Evolutionary conservation across 2,797 vertebrate genomes (phyloP).

Genomic region (Taenioides sp.): DNA sequence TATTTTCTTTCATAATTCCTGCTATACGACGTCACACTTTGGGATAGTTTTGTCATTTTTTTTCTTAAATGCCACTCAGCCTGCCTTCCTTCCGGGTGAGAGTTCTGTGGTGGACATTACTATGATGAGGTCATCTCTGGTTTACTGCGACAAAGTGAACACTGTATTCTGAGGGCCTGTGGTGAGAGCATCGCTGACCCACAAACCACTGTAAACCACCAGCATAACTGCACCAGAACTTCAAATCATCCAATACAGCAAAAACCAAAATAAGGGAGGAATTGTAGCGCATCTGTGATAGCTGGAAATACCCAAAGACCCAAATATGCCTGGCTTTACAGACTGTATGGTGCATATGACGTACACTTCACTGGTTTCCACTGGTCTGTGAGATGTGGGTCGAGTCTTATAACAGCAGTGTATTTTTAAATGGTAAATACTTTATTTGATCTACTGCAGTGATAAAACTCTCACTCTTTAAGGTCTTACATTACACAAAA

Average conservation of each 20-base stretch:
- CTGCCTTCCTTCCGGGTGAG: neutral
- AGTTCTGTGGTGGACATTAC: conserved; percentile 10
- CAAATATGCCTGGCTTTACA: conserved; percentile 52
- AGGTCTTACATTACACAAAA: too few species aligned
- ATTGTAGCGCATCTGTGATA: conserved; percentile 24
- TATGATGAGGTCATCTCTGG: conserved; percentile 41
- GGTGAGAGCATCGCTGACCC: conserved; percentile 14
- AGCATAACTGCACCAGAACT: conserved; percentile 18
- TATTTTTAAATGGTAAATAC: conserved; percentile 32
- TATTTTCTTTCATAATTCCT: conserved; percentile 1
- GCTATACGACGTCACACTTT: neutral
- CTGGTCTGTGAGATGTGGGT: conserved; percentile 6
- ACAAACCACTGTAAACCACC: conserved; percentile 19
- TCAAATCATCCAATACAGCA: conserved; percentile 24
- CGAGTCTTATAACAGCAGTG: conserved; percentile 9
- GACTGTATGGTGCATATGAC: conserved; percentile 46
- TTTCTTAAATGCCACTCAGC: neutral
- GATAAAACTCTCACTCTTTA: neutral
- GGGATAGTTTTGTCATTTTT: neutral
- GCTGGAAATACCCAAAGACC: conserved; percentile 30
- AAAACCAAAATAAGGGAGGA: conserved; percentile 51
- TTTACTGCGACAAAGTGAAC: conserved; percentile 10
- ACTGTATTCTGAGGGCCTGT: conserved; percentile 11
- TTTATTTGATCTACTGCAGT: conserved; percentile 15
- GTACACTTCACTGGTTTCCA: conserved; percentile 21